Evolutionary conservation across 1,140 invertebrate genomes (phyloP), one percentile per base, ranked within the genome.

Genomic region (Portunus trituberculatus): DNA sequence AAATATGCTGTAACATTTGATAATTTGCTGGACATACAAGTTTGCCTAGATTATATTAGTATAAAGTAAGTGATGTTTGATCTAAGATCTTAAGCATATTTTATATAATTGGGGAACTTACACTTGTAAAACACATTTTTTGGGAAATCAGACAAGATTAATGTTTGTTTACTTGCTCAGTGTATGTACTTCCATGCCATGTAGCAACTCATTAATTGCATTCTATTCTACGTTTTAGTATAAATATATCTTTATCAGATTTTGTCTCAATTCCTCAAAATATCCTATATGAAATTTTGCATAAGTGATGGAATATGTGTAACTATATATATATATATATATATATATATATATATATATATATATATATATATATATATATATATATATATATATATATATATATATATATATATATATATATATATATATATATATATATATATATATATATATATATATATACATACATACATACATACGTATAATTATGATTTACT

Each of bases 161-260:
- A n/a, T 76, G 67, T 20, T 20, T 76, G 67, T 76, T 76, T 8
- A n/a, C n/a, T 76, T n/a, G 20, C 16, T 76, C 67, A 25, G 20
- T 76, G 67, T n/a, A 20, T n/a, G 67, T 76, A 76, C 67, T 20
- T 76, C 67, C 67, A 76, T 76, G n/a, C 67, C n/a, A 76, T 76
- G 67, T 76, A 76, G 67, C n/a, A n/a, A n/a, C 67, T 76, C 20
- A n/a, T 76, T 76, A n/a, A 76, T 76, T 76, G 67, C 67, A 76
- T 76, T 2, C 67, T 76, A 76, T 76, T 20, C 39, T 39, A 39
- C 52, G 3, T 76, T 76, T n/a, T 76, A 76, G 67, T 76, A 76
- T 76, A 76, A 76, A 76, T 76, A 76, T 76, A 76, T 76, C 67
- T n/a, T 59, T n/a, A n/a, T n/a, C n/a, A 76, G 20, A n/a, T n/a